phyloP scores from a whole-genome alignment of 2,113 vertebrate species.

The Chaetops frenatus region DNA sequence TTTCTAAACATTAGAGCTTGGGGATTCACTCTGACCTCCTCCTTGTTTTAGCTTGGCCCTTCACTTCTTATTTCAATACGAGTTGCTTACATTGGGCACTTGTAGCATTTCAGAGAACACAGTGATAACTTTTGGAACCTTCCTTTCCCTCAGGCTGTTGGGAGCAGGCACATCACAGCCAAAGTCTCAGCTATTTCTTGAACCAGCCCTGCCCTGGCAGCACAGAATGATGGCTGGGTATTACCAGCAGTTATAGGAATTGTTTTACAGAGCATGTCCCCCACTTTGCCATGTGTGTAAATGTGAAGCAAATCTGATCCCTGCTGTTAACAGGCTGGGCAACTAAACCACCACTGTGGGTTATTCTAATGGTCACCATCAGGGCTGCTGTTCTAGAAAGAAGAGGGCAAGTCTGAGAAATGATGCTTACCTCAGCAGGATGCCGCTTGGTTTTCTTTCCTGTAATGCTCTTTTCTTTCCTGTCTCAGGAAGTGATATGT shows the following conservation, averaged over 20 bases:
- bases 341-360: not conserved
- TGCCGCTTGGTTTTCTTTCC: not conserved
- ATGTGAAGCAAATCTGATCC: not conserved
- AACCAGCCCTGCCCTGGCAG: not conserved
- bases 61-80: not conserved
- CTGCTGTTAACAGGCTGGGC: not conserved
- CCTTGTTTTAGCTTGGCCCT: not conserved
- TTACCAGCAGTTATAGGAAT: not conserved
- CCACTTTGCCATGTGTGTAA: not conserved
- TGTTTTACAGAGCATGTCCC: not conserved
- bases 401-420: not conserved
- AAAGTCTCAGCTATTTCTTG: not conserved
- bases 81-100: not conserved
- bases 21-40: not conserved
- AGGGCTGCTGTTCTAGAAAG: not conserved
- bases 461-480: not conserved
- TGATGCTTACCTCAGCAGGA: not conserved
- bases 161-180: not conserved
- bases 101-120: not conserved
- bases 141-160: not conserved
- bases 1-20: not conserved
- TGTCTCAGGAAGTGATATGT: not conserved
- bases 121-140: not conserved
- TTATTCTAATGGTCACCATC: not conserved
- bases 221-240: not conserved